These are phyloP conservation scores for Plebejus melissa DNA, from an alignment of 2,888 invertebrate genomes.

Conservation along the genomic window DNA sequence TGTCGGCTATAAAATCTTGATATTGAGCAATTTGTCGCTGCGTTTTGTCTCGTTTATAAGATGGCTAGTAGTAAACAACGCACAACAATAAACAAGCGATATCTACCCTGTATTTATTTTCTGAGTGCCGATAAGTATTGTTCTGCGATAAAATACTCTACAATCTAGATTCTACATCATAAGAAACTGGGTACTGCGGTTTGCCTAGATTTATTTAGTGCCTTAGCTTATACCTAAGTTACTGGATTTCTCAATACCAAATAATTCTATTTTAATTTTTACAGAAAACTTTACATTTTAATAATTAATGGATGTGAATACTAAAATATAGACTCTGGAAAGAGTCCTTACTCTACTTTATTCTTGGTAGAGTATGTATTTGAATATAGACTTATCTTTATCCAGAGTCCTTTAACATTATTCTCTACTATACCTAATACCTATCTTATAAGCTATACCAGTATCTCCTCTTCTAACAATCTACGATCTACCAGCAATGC, in stretches of 20 bases:
- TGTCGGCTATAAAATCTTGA: neutral
- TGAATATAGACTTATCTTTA: too few relatives aligned
- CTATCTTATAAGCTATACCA: too few relatives aligned
- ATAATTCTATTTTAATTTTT: too few relatives aligned
- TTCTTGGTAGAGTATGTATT: too few relatives aligned
- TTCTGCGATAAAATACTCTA: neutral
- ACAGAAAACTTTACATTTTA: too few relatives aligned
- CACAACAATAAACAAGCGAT: neutral
- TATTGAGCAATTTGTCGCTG: neutral
- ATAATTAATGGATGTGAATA: too few relatives aligned
- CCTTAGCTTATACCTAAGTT: neutral
- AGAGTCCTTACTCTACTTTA: too few relatives aligned
- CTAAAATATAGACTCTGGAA: too few relatives aligned
- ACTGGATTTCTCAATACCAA: too few relatives aligned
- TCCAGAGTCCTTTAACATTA: too few relatives aligned
- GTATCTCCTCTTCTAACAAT: too few relatives aligned
- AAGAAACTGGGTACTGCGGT: neutral
- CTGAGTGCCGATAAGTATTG: neutral
- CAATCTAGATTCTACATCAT: neutral
- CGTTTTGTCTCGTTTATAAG: neutral
- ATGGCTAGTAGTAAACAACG: neutral
- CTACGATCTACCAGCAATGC: neutral
- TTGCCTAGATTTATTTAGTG: neutral
- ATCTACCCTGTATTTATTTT: neutral
- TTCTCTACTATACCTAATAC: too few relatives aligned